Percentiles rank a stretch among this genome's conserved stretches.
Evolutionary conservation across 2,113 vertebrate genomes (phyloP).

Genomic region (Camelus dromedarius): DNA sequence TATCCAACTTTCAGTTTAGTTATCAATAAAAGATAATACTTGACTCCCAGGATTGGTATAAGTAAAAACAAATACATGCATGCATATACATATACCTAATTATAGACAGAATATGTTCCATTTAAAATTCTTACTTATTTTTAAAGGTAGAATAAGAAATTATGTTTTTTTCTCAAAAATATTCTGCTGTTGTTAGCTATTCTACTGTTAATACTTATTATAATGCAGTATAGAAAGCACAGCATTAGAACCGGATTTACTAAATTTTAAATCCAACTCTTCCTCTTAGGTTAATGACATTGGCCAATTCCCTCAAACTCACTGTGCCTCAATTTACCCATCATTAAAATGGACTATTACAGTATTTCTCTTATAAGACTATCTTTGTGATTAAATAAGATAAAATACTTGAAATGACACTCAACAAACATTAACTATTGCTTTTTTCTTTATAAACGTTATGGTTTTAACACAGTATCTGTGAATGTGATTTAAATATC

Average conservation of each 20-base stretch:
- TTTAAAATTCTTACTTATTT: neutral
- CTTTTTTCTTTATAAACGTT: neutral
- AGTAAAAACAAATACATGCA: neutral
- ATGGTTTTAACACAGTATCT: neutral
- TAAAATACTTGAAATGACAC: neutral
- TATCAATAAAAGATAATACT: neutral
- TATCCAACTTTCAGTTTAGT: neutral
- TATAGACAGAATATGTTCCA: neutral
- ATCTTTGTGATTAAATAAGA: neutral
- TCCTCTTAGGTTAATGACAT: neutral
- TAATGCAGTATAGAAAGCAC: neutral
- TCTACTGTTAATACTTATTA: neutral
- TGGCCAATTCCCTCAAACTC: neutral
- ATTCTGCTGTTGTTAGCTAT: neutral
- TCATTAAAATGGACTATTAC: neutral
- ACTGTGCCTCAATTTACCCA: neutral
- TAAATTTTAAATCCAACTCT: neutral
- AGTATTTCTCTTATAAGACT: neutral
- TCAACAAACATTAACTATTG: neutral
- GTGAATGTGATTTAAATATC: neutral
- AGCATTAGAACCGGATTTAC: neutral
- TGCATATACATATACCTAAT: too few species aligned
- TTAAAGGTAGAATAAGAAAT: neutral
- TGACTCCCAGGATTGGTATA: neutral
- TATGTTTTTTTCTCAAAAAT: neutral